Percentiles rank a stretch among this genome's conserved stretches.
Evolutionary conservation across 1,140 invertebrate species (phyloP).

Genomic region (Orchestia grillus): DNA sequence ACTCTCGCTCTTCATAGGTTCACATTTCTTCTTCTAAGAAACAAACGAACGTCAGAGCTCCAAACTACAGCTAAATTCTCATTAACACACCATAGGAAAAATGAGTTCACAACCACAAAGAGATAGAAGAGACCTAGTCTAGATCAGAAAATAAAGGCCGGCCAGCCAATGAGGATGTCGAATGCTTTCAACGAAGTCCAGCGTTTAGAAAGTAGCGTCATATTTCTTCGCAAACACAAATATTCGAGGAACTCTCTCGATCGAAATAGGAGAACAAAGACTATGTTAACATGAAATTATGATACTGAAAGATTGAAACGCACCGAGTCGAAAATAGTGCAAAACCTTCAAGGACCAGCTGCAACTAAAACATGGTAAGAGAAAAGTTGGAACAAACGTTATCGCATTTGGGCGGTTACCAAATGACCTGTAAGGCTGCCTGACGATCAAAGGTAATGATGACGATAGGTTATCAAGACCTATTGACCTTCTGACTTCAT

Average conservation of each 20-base stretch:
- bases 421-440: neutral
- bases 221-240: neutral
- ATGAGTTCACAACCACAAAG: neutral
- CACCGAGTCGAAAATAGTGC: neutral
- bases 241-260: neutral
- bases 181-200: neutral
- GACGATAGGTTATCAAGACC: no score
- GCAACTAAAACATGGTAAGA: neutral
- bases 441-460: neutral
- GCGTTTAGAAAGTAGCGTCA: neutral
- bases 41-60: neutral
- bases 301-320: neutral
- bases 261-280: neutral
- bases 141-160: neutral
- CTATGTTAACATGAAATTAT: neutral
- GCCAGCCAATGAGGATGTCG: neutral
- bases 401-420: neutral
- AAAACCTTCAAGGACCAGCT: no score
- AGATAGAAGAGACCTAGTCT: neutral
- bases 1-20: neutral
- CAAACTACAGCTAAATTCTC: neutral
- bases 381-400: neutral
- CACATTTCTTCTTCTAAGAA: neutral
- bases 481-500: no score
- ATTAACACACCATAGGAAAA: neutral